Evolutionary conservation across 2,113 vertebrate genomes (phyloP), one percentile per base, ranked within the genome.

Genomic region (Puffinus mauretanicus): DNA sequence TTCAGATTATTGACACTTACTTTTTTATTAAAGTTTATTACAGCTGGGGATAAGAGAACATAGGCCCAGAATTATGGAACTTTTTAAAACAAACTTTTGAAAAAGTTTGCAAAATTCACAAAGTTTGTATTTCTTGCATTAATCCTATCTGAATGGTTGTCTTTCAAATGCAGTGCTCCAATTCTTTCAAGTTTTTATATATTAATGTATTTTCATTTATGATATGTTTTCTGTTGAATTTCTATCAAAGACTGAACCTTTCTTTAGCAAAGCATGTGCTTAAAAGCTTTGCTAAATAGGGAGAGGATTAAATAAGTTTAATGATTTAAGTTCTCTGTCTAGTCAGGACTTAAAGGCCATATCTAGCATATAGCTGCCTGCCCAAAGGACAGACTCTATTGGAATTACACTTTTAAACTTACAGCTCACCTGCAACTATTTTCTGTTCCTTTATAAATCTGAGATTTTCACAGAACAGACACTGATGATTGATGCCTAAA

Each of bases 21-120:
- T 88, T 96, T 89, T 96, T 97, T 98, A 98, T 97, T 97, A 95
- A 97, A 97, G 93, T 98, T 98, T 92, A 94, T 93, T 94, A 94
- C 93, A 97, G 93, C 85, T 96, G 77, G 34, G 96, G 94, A 94
- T 97, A 97, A 93, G 78, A 90, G 91, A 96, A 85, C 61, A 91
- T 88, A 95, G 96, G 93, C 52, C 94, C 44, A 70, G 52, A 96
- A 96, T 96, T 94, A 69, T 82, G 87, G 42, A 91, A 97, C 94
- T 93, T 98, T 97, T 96, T 83, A 87, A 96, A 96, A 97, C 94
- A 47, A 96, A 97, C 97, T 89, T 94, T 87, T 88, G 72, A 97
- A 98, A 97, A 97, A 76, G 60, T 84, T 73, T 62, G 93, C 89
- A 94, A 98, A 97, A 95, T 77, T 94, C 79, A 82, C 93, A 69